Conservation (phyloP, 1,140 invertebrate genomes). For the Philopotamus ludificatus region DNA sequence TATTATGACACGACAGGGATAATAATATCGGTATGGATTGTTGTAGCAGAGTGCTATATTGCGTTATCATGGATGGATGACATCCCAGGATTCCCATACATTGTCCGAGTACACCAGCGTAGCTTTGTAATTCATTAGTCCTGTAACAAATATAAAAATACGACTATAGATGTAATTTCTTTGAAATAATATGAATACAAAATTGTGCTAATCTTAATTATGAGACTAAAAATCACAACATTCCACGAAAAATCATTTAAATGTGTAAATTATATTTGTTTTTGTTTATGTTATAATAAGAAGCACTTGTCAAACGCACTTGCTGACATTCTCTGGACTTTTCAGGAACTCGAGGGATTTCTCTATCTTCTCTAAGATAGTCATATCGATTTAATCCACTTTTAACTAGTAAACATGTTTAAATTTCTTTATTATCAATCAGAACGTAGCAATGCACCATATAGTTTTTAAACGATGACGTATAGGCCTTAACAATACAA, state of each 20-base stretch:
- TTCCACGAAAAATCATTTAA: background rate
- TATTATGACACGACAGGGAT: constrained; percentile 50
- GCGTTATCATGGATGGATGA: constrained; percentile 49
- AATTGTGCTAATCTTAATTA: constrained; percentile 10
- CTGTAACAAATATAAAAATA: constrained; percentile 45
- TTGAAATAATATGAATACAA: constrained; percentile 24
- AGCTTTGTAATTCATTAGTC: constrained; percentile 50
- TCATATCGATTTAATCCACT: constrained; percentile 45
- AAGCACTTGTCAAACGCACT: too few relatives aligned
- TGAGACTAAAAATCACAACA: background rate
- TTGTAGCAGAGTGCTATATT: constrained; percentile 52
- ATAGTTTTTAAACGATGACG: too few relatives aligned
- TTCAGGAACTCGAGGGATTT: constrained; percentile 54
- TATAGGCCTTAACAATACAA: too few relatives aligned
- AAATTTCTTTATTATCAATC: too few relatives aligned
- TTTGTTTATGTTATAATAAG: background rate
- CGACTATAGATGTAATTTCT: too few relatives aligned
- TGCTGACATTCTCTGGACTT: constrained; percentile 47
- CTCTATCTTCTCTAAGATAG: constrained; percentile 53
- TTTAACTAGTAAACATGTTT: too few relatives aligned
- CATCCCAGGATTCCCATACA: constrained; percentile 51
- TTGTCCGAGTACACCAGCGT: constrained; percentile 50
- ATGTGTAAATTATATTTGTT: background rate
- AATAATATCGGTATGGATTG: constrained; percentile 50
- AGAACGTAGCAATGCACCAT: too few relatives aligned